Base-by-base conservation (phyloP, 2,113 vertebrate species). In the Beaufortia kweichowensis region DNA sequence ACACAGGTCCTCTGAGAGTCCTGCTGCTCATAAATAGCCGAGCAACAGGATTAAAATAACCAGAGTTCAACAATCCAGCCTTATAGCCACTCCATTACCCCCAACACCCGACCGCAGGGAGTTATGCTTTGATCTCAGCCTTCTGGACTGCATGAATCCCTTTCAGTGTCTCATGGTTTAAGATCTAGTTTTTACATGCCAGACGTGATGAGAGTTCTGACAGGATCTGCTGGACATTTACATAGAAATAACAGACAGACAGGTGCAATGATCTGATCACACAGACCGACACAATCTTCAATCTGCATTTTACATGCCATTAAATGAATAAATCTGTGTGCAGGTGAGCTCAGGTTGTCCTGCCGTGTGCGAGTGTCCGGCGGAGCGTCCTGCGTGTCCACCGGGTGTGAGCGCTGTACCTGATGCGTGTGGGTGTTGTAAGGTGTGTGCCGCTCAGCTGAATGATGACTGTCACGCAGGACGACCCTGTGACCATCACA, bases 401-500 rank as follows among this genome's bases (percentile, higher is more conserved):
- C 88, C 91, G 0, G 88, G 92, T 0, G 87, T 91, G 67, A 91
- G 90, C 64, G 83, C 84, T 5, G 85, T 93, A 5, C 86, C 86
- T 0, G 92, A 94, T 1, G 87, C 84, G 63, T 95, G 94, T 1
- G 85, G 92, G 2, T 95, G 93, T 86, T 95, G 94, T 78, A 93
- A 93, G 71, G 91, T 94, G 55, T 94, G 94, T 12, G 91, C 94
- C 0, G 88, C 86, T 19, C 94, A 94, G 82, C 92, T 94, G 19
- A 93, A 94, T 78, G 90, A 94, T 79, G 92, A 93, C 66, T 94
- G 94, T 72, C 84, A 89, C 4, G 83, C 85, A 21, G 85, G 82
- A 1, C 85, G 79, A 1, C 94, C 93, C 14, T 94, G 94, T 2
- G 94, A 94, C 80, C 91, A 92, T 77, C 91, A 92, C 46, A 93